A percentile compares a stretch with the other conserved stretches of the same genome.
phyloP scores from a whole-genome alignment of 2,888 invertebrate species.

The Drosophila rubida region DNA sequence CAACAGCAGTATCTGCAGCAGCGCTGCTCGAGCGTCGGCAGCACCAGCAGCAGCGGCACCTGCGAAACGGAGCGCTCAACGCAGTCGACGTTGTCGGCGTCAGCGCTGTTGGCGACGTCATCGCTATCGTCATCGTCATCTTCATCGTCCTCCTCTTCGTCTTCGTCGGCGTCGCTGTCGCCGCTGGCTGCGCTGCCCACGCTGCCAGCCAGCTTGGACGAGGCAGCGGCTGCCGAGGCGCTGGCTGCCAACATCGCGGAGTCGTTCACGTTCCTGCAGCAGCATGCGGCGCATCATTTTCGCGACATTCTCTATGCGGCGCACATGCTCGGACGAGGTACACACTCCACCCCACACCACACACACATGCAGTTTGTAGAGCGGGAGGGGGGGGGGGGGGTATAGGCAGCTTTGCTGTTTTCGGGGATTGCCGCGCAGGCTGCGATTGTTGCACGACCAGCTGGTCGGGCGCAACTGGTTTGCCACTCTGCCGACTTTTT shows the following conservation, averaged over 20 bases:
- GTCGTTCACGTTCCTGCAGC: conserved; percentile 85
- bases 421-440: conserved; percentile 5
- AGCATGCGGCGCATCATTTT: conserved; percentile 85
- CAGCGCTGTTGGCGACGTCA: conserved; percentile 40
- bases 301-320: conserved; percentile 89
- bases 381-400: neutral
- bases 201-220: conserved; percentile 45
- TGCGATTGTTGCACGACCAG: conserved; percentile 57
- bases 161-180: conserved; percentile 60
- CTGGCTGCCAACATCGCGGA: conserved; percentile 84
- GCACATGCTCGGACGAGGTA: conserved; percentile 88
- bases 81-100: conserved; percentile 60
- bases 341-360: no score
- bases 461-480: conserved; percentile 67
- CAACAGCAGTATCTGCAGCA: conserved; percentile 70
- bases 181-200: conserved; percentile 78
- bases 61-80: conserved; percentile 82
- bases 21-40: conserved; percentile 83
- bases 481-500: conserved; percentile 11
- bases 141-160: conserved; percentile 40
- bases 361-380: no score
- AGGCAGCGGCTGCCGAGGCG: conserved; percentile 74
- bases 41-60: conserved; percentile 82
- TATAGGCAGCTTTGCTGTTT: neutral
- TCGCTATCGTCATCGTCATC: conserved; percentile 61